Evolutionary conservation across 2,888 invertebrate genomes (phyloP).

Genomic region (Lysandra coridon): DNA sequence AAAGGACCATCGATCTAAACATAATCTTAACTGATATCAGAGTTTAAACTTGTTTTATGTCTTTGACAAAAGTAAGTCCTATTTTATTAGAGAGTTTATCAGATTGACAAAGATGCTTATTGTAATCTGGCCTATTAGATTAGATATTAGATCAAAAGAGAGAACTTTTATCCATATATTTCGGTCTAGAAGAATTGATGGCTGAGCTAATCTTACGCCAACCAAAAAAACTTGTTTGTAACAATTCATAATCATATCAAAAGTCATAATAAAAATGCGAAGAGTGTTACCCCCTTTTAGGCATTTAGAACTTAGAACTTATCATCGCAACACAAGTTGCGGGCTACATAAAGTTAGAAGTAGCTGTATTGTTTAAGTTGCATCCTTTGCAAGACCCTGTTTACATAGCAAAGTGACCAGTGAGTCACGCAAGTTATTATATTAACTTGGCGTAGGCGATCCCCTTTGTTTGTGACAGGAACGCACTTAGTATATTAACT

Average conservation of each 20-base stretch:
- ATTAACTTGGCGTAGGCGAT: constrained; percentile 64
- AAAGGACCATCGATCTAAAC: background rate
- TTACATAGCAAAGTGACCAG: constrained; percentile 37
- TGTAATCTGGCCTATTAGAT: background rate
- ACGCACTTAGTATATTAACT: constrained; percentile 75
- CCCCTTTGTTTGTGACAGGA: constrained; percentile 74
- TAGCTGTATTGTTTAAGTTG: background rate
- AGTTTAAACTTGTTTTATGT: background rate
- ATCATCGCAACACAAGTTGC: background rate
- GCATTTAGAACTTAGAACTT: too few relatives aligned
- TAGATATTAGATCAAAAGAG: background rate
- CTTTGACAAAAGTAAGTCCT: constrained; percentile 1
- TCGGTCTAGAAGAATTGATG: background rate
- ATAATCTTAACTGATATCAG: constrained; percentile 4
- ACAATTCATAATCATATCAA: background rate
- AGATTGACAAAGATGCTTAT: background rate
- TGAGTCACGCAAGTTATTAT: constrained; percentile 68
- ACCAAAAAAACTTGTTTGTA: background rate
- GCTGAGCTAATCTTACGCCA: background rate
- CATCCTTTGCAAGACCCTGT: background rate
- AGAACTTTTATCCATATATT: background rate
- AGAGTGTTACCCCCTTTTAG: too few relatives aligned
- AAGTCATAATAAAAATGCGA: too few relatives aligned
- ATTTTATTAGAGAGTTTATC: background rate
- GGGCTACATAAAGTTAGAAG: background rate